These are phyloP conservation scores for Artemisiospiza belli DNA, from an alignment of 2,113 vertebrate species.

Conservation along the genomic window DNA sequence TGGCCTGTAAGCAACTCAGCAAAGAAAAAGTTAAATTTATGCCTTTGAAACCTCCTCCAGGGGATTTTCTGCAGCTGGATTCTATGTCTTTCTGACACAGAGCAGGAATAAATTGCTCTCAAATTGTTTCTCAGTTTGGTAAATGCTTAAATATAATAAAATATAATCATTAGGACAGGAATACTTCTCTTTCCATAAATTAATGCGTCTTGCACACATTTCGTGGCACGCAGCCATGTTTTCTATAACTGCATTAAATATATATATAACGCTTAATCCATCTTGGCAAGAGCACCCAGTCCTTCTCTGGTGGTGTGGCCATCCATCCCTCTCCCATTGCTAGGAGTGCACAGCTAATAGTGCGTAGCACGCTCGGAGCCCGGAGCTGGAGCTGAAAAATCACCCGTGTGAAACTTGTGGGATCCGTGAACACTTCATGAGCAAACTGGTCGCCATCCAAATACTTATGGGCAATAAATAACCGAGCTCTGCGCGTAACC, in stretches of 20 bases:
- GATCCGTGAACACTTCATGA: constrained; percentile 37
- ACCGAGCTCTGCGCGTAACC: not conserved
- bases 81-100: constrained; percentile 46
- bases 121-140: constrained; percentile 35
- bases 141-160: constrained; percentile 59
- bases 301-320: constrained; percentile 2
- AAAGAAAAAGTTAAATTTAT: constrained; percentile 43
- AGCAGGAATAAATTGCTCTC: constrained; percentile 35
- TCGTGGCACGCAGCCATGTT: constrained; percentile 23
- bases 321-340: not conserved
- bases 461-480: constrained; percentile 45
- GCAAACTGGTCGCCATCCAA: constrained; percentile 49
- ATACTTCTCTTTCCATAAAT: constrained; percentile 51
- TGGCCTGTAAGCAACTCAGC: constrained; percentile 28
- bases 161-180: constrained; percentile 24
- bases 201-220: constrained; percentile 51
- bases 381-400: not conserved
- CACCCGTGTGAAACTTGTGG: constrained; percentile 32
- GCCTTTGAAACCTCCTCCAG: constrained; percentile 26
- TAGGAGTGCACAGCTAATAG: constrained; percentile 2
- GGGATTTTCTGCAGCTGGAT: constrained; percentile 42
- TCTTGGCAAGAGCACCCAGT: constrained; percentile 29
- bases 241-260: constrained; percentile 53
- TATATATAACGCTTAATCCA: constrained; percentile 34
- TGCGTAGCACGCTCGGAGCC: not conserved